phyloP scores from a whole-genome alignment of 2,113 vertebrate species.

The Halcyon senegalensis region DNA sequence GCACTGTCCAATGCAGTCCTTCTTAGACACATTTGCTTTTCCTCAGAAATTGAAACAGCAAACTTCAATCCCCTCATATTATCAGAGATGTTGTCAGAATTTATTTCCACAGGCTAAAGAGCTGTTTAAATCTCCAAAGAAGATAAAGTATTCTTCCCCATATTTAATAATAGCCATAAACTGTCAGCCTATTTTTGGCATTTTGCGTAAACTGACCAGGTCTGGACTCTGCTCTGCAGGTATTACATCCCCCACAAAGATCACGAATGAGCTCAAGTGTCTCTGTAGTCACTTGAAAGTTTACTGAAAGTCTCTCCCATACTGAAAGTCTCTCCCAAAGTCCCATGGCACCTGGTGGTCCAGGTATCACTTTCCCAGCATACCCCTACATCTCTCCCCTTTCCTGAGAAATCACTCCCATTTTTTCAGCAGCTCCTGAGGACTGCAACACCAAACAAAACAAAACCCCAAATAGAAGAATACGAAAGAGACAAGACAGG shows the following conservation, averaged over 20 bases:
- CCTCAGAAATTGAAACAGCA: not conserved
- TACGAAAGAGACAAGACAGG: not conserved
- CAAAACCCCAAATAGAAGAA: not conserved
- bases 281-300: not conserved
- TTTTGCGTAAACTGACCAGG: not conserved
- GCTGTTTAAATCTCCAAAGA: conserved; percentile 41
- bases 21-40: not conserved
- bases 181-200: not conserved
- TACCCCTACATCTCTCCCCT: not conserved
- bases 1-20: not conserved
- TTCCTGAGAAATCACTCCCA: not conserved
- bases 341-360: not conserved
- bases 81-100: conserved; percentile 37
- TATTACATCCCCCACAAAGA: not conserved
- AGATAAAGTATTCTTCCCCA: conserved; percentile 51
- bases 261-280: not conserved
- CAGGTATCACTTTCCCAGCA: not conserved
- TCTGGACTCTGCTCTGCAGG: not conserved
- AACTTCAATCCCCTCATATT: not conserved
- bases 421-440: not conserved
- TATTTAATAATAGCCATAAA: conserved; percentile 32
- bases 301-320: not conserved
- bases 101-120: conserved; percentile 25
- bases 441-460: not conserved
- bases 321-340: not conserved